Percentiles rank a stretch among this genome's conserved stretches.
These are phyloP conservation scores for Acrobasis suavella DNA, from an alignment of 2,888 invertebrate species.

Conservation along the genomic window DNA sequence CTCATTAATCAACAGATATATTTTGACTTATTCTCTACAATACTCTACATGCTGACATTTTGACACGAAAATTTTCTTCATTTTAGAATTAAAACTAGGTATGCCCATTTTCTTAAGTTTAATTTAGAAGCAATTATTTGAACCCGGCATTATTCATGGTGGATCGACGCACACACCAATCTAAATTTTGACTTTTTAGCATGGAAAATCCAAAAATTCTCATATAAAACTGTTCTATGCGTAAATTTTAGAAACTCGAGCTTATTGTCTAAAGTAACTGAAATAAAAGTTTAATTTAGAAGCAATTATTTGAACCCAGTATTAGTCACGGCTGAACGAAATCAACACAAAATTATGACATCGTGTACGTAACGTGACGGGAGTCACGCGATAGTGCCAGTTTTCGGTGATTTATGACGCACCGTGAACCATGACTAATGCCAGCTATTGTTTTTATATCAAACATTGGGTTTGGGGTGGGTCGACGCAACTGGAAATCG, in stretches of 20 bases:
- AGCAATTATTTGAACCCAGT: conserved; percentile 58
- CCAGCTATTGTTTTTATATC: conserved; percentile 23
- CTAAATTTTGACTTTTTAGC: no score
- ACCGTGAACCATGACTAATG: conserved; percentile 69
- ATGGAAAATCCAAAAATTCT: no score
- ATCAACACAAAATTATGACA: conserved; percentile 77
- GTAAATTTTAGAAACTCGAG: neutral
- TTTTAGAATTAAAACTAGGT: no score
- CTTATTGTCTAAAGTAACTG: neutral
- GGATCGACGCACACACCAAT: conserved; percentile 38
- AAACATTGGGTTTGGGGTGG: conserved; percentile 18
- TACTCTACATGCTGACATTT: no score
- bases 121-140: conserved; percentile 58
- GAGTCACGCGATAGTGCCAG: conserved; percentile 64
- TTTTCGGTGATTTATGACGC: conserved; percentile 76
- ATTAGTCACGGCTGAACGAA: conserved; percentile 70
- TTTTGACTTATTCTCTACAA: no score
- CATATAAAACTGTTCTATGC: no score
- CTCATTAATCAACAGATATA: no score
- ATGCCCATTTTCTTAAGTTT: conserved; percentile 16
- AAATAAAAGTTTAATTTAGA: conserved; percentile 39
- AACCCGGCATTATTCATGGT: conserved; percentile 67
- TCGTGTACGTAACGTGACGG: conserved; percentile 62
- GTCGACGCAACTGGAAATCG: conserved; percentile 8
- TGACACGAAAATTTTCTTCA: no score